Conservation (phyloP, 1,140 invertebrate genomes). For the Panagrolaimus sp. region DNA sequence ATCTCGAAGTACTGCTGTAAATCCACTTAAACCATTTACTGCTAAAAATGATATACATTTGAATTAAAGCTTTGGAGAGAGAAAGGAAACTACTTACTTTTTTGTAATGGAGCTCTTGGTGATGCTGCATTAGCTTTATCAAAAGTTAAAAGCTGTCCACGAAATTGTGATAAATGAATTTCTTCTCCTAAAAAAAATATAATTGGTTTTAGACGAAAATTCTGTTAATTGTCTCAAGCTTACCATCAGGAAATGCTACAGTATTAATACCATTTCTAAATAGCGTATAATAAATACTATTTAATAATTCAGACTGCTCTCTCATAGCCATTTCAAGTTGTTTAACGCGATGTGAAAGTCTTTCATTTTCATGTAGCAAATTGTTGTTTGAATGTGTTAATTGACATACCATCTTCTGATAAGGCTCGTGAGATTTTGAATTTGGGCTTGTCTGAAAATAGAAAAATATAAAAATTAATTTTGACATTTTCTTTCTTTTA, state of each 20-base stretch:
- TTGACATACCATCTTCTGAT: conserved; percentile 8
- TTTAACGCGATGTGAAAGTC: not conserved
- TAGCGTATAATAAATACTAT: conserved; percentile 7
- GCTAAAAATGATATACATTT: not conserved
- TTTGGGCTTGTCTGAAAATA: not conserved
- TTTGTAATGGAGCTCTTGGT: not conserved
- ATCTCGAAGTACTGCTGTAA: not conserved
- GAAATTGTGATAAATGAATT: conserved; percentile 6
- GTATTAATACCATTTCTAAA: conserved; percentile 1
- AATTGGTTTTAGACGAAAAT: too few species aligned
- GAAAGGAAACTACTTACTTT: not conserved
- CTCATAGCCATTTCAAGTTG: conserved; percentile 1
- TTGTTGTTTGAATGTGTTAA: not conserved
- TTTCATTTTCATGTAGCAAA: not conserved
- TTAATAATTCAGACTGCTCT: not conserved
- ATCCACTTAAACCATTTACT: not conserved
- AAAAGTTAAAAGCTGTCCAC: not conserved
- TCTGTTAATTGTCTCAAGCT: too few species aligned
- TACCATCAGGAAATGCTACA: conserved; percentile 1
- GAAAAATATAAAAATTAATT: not conserved
- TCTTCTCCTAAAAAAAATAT: conserved; percentile 9
- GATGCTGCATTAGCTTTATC: too few species aligned
- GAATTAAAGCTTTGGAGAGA: not conserved
- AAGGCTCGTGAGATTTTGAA: not conserved
- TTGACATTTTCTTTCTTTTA: not conserved